These are phyloP conservation scores for Eubasilissa splendida DNA, from an alignment of 2,888 invertebrate genomes.

Conservation along the genomic window DNA sequence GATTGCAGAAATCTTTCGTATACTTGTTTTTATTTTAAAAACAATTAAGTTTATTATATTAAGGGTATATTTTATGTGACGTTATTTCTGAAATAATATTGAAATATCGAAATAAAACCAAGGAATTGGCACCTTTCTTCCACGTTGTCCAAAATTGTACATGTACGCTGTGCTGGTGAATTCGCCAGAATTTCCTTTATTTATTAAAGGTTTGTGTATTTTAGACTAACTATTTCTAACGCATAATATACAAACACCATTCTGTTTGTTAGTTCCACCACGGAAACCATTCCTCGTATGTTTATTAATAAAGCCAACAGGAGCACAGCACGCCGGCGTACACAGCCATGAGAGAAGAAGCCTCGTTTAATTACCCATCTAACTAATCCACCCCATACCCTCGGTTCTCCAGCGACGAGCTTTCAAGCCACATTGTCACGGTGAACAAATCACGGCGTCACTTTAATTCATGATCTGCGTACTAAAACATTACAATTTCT, in stretches of 20 bases:
- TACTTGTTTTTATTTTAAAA: no score
- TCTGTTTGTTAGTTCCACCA: conserved; percentile 17
- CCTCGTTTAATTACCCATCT: conserved; percentile 33
- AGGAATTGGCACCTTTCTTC: no score
- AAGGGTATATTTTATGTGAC: no score
- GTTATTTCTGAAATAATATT: no score
- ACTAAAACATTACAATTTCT: no score
- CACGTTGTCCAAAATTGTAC: no score
- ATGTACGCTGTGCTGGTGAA: no score
- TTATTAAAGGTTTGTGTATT: conserved; percentile 12
- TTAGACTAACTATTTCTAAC: background rate
- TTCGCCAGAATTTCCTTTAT: background rate
- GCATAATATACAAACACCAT: conserved; percentile 2
- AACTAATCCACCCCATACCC: background rate
- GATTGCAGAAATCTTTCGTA: no score
- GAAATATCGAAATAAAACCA: no score
- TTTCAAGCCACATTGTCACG: background rate
- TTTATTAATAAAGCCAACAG: conserved; percentile 33
- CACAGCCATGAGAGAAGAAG: background rate
- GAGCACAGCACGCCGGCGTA: conserved; percentile 8
- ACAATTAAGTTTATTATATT: no score
- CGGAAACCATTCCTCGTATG: conserved; percentile 1
- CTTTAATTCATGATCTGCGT: background rate
- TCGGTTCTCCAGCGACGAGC: background rate
- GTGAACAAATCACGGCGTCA: background rate